Percentiles rank a stretch among this genome's conserved stretches.
Evolutionary conservation across 2,888 invertebrate genomes (phyloP).

Genomic region (Beris chalybata): DNA sequence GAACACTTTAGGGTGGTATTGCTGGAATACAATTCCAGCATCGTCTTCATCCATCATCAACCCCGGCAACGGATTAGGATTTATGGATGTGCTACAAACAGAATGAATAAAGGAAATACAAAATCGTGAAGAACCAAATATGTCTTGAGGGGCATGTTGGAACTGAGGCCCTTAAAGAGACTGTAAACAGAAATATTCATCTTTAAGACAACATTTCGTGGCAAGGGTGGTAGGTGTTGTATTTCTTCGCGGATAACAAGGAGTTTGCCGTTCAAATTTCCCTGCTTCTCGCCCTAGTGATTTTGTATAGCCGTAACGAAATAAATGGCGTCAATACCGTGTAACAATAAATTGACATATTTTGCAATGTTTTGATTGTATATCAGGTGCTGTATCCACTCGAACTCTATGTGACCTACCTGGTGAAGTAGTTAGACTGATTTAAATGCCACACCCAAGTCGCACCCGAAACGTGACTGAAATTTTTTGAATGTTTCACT

Average conservation of each 20-base stretch:
- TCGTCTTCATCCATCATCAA: too few species aligned
- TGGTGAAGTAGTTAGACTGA: background rate
- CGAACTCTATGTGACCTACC: background rate
- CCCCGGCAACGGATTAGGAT: too few species aligned
- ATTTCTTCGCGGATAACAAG: background rate
- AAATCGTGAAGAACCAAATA: background rate
- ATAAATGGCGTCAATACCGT: background rate
- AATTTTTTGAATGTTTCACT: background rate
- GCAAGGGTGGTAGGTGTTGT: background rate
- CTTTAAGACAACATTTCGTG: background rate
- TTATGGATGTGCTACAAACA: too few species aligned
- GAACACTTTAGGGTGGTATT: too few species aligned
- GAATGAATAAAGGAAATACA: too few species aligned
- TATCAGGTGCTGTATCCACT: background rate
- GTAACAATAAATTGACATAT: background rate
- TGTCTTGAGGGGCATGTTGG: background rate
- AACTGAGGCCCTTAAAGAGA: too few species aligned
- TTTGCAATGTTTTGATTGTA: slow-evolving; percentile 1
- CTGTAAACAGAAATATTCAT: background rate
- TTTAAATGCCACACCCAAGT: background rate
- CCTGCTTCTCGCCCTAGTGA: background rate
- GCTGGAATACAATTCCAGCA: too few species aligned
- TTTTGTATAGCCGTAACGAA: background rate
- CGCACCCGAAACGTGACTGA: too few species aligned
- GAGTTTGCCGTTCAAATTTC: too few species aligned